A percentile compares a stretch with the other conserved stretches of the same genome.
phyloP scores from a whole-genome alignment of 2,113 vertebrate species.

The Paralichthys olivaceus region DNA sequence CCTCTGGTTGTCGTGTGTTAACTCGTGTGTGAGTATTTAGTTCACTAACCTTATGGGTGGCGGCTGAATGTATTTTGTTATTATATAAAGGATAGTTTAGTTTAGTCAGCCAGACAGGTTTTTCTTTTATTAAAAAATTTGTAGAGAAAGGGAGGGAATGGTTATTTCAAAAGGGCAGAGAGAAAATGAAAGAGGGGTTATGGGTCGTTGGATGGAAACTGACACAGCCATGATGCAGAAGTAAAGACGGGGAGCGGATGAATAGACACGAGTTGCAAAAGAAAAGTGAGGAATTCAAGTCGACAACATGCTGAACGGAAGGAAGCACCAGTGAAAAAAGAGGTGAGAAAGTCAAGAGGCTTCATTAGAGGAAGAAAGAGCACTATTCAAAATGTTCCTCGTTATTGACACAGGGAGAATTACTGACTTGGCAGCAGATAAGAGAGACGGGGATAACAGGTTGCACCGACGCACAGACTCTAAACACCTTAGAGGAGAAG shows the following conservation, averaged over 20 bases:
- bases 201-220: no score
- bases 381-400: not conserved
- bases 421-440: conserved; percentile 11
- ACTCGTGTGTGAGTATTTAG: no score
- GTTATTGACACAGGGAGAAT: not conserved
- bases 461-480: not conserved
- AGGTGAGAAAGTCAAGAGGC: conserved; percentile 27
- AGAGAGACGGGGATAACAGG: conserved; percentile 20
- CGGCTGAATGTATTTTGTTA: no score
- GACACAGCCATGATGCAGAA: no score
- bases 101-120: no score
- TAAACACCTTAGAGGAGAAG: not conserved
- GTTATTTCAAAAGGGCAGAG: no score
- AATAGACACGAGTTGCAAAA: not conserved
- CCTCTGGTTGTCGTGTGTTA: no score
- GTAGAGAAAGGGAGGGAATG: no score
- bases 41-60: no score
- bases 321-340: not conserved
- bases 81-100: no score
- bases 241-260: not conserved
- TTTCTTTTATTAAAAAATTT: no score
- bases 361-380: not conserved
- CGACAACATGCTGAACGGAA: not conserved
- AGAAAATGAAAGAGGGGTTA: no score
- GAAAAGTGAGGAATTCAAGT: conserved; percentile 4